Evolutionary conservation across 2,888 invertebrate species (phyloP).

Genomic region (Catotricha subobsoleta): DNA sequence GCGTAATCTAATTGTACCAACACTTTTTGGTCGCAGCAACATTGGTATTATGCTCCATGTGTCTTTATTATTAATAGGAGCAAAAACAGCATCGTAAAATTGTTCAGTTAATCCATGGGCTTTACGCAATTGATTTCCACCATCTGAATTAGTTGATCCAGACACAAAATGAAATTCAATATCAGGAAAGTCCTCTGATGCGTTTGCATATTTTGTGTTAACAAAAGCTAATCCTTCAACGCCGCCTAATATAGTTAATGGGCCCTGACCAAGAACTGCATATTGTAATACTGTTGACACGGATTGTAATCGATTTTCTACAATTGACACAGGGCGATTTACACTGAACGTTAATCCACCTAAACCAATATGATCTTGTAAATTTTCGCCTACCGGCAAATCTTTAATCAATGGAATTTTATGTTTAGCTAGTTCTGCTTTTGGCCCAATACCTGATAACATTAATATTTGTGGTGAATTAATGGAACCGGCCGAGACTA

Average conservation of each 20-base stretch:
- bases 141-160: slow-evolving; percentile 73
- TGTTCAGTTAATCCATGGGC: slow-evolving; percentile 57
- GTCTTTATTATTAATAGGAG: slow-evolving; percentile 56
- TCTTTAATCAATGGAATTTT: slow-evolving; percentile 66
- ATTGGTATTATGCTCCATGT: slow-evolving; percentile 73
- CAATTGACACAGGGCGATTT: slow-evolving; percentile 59
- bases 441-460: slow-evolving; percentile 77
- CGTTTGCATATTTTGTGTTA: slow-evolving; percentile 69
- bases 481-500: slow-evolving; percentile 77
- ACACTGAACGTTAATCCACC: slow-evolving; percentile 72
- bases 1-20: slow-evolving; percentile 61
- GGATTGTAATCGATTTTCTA: slow-evolving; percentile 60
- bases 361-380: slow-evolving; percentile 77
- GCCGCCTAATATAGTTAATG: slow-evolving; percentile 70
- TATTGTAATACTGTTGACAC: slow-evolving; percentile 66
- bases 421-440: slow-evolving; percentile 48
- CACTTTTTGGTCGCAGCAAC: slow-evolving; percentile 61
- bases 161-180: slow-evolving; percentile 80
- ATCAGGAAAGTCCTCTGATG: slow-evolving; percentile 66
- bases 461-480: slow-evolving; percentile 88
- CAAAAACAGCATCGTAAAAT: slow-evolving; percentile 57
- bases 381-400: slow-evolving; percentile 64
- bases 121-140: slow-evolving; percentile 61
- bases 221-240: slow-evolving; percentile 82
- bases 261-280: slow-evolving; percentile 66